These are phyloP conservation scores for Beris chalybata DNA, from an alignment of 2,888 invertebrate species.

Conservation along the genomic window DNA sequence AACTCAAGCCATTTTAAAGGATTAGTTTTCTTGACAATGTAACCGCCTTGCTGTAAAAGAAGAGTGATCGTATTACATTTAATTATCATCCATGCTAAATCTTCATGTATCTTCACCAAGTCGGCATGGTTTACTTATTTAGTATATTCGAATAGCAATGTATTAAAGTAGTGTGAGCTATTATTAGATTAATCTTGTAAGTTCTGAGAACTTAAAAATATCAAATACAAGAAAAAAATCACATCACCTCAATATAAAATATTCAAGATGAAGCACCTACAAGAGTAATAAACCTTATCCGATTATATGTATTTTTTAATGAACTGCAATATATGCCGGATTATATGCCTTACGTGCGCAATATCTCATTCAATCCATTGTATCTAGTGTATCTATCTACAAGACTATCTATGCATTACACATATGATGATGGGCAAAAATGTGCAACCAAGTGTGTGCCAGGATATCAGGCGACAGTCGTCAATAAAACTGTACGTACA, in stretches of 20 bases:
- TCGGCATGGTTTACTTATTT: no score
- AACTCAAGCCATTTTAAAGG: no score
- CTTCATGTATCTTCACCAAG: no score
- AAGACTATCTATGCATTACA: constrained; percentile 3
- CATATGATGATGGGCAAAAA: constrained; percentile 21
- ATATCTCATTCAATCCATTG: background rate
- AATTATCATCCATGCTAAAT: no score
- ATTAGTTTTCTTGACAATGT: no score
- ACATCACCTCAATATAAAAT: background rate
- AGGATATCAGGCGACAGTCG: constrained; percentile 33
- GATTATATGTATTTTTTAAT: constrained; percentile 28
- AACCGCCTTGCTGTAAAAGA: no score
- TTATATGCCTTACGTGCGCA: constrained; percentile 2
- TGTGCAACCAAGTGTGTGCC: constrained; percentile 29
- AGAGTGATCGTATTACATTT: no score
- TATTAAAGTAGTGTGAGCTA: no score
- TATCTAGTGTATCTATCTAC: background rate
- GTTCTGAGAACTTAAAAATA: no score
- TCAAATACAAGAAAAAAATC: background rate
- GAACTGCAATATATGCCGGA: constrained; percentile 29
- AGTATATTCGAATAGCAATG: no score
- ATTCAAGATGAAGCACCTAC: constrained; percentile 12
- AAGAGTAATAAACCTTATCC: constrained; percentile 22
- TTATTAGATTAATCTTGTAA: no score
- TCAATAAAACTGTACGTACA: constrained; percentile 25